Percentiles rank a stretch among this genome's conserved stretches.
Evolutionary conservation across 2,888 invertebrate genomes (phyloP).

Genomic region (Caenorhabditis uteleia): DNA sequence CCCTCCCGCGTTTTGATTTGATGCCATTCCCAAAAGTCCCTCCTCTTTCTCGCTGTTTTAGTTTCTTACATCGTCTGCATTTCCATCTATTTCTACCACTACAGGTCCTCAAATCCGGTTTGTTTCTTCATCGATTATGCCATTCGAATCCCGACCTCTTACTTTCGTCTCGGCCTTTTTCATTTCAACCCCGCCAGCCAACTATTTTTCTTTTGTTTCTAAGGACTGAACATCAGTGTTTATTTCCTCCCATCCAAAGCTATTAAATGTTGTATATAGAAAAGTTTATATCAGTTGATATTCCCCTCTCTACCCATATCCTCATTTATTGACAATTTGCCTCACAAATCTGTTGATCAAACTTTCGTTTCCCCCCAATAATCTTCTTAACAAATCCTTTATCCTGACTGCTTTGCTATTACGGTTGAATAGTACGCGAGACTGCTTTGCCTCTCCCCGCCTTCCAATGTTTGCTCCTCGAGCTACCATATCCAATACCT

Average conservation of each 20-base stretch:
- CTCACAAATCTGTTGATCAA: not conserved
- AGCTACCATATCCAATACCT: constrained; percentile 29
- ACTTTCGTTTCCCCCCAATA: not conserved
- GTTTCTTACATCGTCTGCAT: no score
- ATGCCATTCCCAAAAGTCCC: no score
- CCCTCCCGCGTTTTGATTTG: no score
- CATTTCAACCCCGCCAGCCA: not conserved
- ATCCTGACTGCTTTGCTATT: constrained; percentile 6
- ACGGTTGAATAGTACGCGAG: constrained; percentile 37
- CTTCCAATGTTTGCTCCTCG: constrained; percentile 24
- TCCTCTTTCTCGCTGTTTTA: no score
- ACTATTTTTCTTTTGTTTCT: not conserved
- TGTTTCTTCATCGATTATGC: constrained; percentile 40
- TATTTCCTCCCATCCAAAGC: not conserved
- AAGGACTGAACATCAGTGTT: not conserved
- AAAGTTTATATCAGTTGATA: no score
- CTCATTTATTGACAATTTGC: no score
- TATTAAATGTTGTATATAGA: not conserved
- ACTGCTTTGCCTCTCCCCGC: constrained; percentile 1
- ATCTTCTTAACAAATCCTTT: constrained; percentile 31
- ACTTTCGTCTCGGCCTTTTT: constrained; percentile 3
- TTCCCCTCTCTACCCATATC: no score
- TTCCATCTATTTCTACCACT: constrained; percentile 1
- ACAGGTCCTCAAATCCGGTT: constrained; percentile 16
- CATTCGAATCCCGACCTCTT: constrained; percentile 44